A percentile compares a stretch with the other conserved stretches of the same genome.
phyloP scores from a whole-genome alignment of 1,140 invertebrate species.

The Drosophila sechellia region DNA sequence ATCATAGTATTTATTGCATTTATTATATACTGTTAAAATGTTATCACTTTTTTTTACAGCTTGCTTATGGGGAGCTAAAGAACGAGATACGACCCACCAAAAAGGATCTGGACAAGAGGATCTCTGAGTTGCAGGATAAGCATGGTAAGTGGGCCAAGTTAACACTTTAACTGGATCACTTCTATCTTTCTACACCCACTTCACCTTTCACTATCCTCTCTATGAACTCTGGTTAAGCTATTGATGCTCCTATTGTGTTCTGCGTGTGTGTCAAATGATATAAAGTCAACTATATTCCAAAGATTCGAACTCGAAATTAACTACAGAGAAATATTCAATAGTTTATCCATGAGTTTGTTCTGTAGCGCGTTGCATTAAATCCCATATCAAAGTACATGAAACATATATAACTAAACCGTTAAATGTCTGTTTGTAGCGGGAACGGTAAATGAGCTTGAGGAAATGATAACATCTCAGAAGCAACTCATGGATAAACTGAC shows the following conservation, averaged over 20 bases:
- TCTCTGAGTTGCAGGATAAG: constrained; percentile 91
- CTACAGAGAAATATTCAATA: constrained; percentile 85
- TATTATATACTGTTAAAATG: too few species aligned
- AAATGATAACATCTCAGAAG: constrained; percentile 93
- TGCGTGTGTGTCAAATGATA: constrained; percentile 31
- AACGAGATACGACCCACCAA: constrained; percentile 86
- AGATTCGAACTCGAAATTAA: constrained; percentile 24
- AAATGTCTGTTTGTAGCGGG: constrained; percentile 88
- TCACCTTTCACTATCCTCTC: constrained; percentile 17
- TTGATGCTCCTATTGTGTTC: constrained; percentile 85
- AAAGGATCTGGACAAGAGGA: constrained; percentile 89
- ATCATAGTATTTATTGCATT: not conserved
- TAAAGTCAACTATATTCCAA: constrained; percentile 5
- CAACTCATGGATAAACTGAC: constrained; percentile 94
- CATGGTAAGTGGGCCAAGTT: constrained; percentile 87
- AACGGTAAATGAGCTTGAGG: constrained; percentile 93
- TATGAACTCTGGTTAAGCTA: constrained; percentile 86
- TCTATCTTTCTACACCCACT: constrained; percentile 2
- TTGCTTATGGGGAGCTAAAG: constrained; percentile 85
- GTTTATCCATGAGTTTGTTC: constrained; percentile 87
- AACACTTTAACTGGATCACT: not conserved
- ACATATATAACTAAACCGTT: constrained; percentile 33
- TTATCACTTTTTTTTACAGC: constrained; percentile 44
- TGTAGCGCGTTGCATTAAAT: constrained; percentile 64
- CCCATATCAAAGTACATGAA: constrained; percentile 25